A percentile compares a stretch with the other conserved stretches of the same genome.
phyloP scores from a whole-genome alignment of 1,140 invertebrate genomes.

The Teleogryllus occipitalis region DNA sequence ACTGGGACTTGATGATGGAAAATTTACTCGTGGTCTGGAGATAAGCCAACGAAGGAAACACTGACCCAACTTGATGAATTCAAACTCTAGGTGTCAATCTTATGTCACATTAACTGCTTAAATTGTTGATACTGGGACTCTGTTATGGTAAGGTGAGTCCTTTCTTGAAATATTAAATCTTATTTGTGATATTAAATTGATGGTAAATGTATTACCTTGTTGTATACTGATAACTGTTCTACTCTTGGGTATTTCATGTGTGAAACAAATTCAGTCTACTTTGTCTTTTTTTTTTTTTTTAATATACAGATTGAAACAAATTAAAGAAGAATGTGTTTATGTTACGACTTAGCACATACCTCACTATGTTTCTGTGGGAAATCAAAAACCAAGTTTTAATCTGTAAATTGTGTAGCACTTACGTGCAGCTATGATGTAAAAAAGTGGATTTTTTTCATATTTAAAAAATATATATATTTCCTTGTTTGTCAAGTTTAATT shows the following conservation, averaged over 20 bases:
- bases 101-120: too few species aligned
- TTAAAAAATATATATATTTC: not conserved
- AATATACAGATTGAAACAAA: too few species aligned
- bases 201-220: not conserved
- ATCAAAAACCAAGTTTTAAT: not conserved
- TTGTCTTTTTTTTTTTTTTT: too few species aligned
- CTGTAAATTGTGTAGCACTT: not conserved
- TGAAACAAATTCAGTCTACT: too few species aligned
- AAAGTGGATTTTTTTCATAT: not conserved
- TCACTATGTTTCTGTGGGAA: not conserved
- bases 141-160: not conserved
- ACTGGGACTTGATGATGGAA: constrained; percentile 8
- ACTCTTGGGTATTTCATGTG: too few species aligned
- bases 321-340: too few species aligned
- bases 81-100: too few species aligned
- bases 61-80: not conserved
- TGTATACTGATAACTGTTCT: not conserved
- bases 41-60: not conserved
- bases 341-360: too few species aligned
- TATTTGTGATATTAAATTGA: not conserved
- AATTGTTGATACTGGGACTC: not conserved
- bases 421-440: not conserved
- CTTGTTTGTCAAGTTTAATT: not conserved
- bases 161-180: not conserved
- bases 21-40: constrained; percentile 8